These are phyloP conservation scores for Meandrina meandrites DNA, from an alignment of 92 coral and sea anemone genomes.

Conservation along the genomic window DNA sequence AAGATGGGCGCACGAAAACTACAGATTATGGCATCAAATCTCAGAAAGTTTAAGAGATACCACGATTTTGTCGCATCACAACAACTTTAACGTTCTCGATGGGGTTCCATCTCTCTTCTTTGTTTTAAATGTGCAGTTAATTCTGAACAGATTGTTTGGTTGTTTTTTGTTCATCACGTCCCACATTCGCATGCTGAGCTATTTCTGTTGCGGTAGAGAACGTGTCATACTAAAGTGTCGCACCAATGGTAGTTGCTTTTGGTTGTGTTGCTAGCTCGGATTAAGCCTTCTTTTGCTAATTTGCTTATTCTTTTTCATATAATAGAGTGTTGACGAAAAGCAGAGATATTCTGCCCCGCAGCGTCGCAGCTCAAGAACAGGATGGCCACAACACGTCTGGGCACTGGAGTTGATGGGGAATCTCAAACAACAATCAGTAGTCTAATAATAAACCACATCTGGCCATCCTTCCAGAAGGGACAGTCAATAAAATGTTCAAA, in stretches of 20 bases:
- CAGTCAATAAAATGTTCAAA: not conserved
- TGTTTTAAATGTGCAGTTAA: constrained; percentile 17
- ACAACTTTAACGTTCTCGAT: not conserved
- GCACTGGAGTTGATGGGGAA: constrained; percentile 79
- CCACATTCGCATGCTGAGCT: not conserved
- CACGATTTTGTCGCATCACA: not conserved
- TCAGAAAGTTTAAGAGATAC: not conserved
- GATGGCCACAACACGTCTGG: constrained; percentile 99
- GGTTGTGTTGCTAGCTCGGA: not conserved
- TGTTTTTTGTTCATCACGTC: not conserved
- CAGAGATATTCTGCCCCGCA: constrained; percentile 49
- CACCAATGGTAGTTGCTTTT: not conserved
- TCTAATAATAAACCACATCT: constrained; percentile 18
- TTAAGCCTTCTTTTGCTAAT: constrained; percentile 7
- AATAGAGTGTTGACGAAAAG: constrained; percentile 69
- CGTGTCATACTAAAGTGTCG: not conserved
- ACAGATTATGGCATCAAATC: constrained; percentile 1
- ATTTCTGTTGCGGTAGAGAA: not conserved
- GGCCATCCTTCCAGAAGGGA: not conserved
- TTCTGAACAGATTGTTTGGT: constrained; percentile 33
- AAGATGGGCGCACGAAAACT: not conserved
- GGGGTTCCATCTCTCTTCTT: constrained; percentile 29
- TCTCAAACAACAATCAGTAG: constrained; percentile 40
- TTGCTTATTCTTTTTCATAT: constrained; percentile 3
- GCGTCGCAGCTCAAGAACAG: constrained; percentile 91